Percentiles rank a stretch among this genome's conserved stretches.
Conservation (phyloP, 2,888 invertebrate species). For the Eupelmus urozonus region DNA sequence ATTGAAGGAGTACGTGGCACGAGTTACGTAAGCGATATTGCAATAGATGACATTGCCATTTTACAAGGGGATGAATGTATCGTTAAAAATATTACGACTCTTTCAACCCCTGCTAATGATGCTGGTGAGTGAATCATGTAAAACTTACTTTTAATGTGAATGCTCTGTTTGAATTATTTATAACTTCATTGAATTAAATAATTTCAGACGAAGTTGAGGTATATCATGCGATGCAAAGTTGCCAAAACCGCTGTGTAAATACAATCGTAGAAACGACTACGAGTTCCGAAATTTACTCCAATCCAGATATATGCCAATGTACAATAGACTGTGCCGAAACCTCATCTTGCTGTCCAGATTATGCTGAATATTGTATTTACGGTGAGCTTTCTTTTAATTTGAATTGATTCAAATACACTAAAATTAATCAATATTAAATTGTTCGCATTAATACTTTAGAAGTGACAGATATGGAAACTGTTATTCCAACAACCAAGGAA, state of each 20-base stretch:
- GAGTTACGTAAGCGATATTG: slow-evolving; percentile 86
- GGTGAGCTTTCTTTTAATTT: slow-evolving; percentile 72
- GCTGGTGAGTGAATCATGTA: slow-evolving; percentile 64
- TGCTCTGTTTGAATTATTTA: too few species aligned
- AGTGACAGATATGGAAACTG: slow-evolving; percentile 46
- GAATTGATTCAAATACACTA: slow-evolving; percentile 58
- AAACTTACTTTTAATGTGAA: neutral
- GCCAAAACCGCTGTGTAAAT: slow-evolving; percentile 71
- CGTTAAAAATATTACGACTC: slow-evolving; percentile 59
- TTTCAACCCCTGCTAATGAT: slow-evolving; percentile 31
- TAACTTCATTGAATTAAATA: too few species aligned
- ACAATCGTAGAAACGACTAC: slow-evolving; percentile 38
- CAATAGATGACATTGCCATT: slow-evolving; percentile 88
- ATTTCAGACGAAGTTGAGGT: slow-evolving; percentile 73
- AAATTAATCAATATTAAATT: slow-evolving; percentile 20
- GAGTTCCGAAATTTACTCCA: slow-evolving; percentile 59
- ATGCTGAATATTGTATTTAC: slow-evolving; percentile 80
- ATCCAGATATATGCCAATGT: slow-evolving; percentile 80
- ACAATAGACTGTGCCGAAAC: slow-evolving; percentile 79
- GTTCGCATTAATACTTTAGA: slow-evolving; percentile 51
- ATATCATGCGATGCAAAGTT: slow-evolving; percentile 71
- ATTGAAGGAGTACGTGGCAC: slow-evolving; percentile 86
- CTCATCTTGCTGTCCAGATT: slow-evolving; percentile 85
- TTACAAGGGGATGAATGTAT: slow-evolving; percentile 81
- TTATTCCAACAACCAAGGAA: neutral